Conservation (phyloP, 2,797 vertebrate species). For the Clangula hyemalis region DNA sequence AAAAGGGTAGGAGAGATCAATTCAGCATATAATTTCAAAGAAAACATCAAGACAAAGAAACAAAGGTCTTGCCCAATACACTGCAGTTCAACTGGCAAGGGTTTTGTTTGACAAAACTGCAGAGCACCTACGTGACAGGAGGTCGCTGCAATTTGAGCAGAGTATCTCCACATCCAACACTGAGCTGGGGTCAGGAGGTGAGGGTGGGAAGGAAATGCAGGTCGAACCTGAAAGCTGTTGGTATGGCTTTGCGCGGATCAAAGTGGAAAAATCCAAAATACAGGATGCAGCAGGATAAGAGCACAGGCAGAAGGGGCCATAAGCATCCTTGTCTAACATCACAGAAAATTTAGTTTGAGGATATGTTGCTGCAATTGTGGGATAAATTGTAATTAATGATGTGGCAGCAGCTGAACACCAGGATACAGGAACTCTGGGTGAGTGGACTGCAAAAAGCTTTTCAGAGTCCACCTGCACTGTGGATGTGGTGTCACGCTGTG, state of each 20-base stretch:
- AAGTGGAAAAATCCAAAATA: background rate
- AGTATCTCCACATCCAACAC: background rate
- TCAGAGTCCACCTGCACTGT: background rate
- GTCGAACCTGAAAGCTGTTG: background rate
- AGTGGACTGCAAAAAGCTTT: background rate
- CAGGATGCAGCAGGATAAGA: background rate
- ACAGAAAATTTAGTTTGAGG: fast-evolving
- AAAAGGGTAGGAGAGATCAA: slow-evolving; percentile 3
- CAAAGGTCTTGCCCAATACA: background rate
- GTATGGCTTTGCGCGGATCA: background rate
- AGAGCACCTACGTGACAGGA: background rate
- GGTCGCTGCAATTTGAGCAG: background rate
- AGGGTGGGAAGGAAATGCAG: background rate
- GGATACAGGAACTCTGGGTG: background rate
- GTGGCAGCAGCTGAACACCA: background rate
- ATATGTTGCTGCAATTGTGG: background rate
- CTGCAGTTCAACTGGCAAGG: background rate
- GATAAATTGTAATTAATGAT: background rate
- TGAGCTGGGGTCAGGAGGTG: background rate
- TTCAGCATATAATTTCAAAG: slow-evolving; percentile 4
- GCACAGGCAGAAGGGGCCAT: fast-evolving
- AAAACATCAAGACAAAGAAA: slow-evolving; percentile 28
- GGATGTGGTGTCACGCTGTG: fast-evolving
- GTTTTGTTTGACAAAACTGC: slow-evolving; percentile 8
- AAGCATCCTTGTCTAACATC: background rate